A percentile compares a stretch with the other conserved stretches of the same genome.
These are phyloP conservation scores for Scaptomyza polygonia DNA, from an alignment of 2,888 invertebrate genomes.

Conservation along the genomic window DNA sequence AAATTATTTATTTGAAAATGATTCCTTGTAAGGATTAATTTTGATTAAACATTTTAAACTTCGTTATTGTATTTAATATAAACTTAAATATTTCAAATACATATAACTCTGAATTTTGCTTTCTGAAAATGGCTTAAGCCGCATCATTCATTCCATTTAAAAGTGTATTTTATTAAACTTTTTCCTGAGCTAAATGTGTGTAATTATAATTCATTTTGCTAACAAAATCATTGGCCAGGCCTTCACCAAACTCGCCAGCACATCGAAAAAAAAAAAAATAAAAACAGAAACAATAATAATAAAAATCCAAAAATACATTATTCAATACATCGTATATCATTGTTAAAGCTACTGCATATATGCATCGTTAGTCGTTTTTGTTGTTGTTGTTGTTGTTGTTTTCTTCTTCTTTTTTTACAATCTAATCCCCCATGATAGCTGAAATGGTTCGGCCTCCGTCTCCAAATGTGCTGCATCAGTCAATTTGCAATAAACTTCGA, in stretches of 20 bases:
- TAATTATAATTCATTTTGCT: constrained; percentile 61
- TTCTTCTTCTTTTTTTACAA: constrained; percentile 4
- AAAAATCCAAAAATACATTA: constrained; percentile 65
- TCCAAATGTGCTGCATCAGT: constrained; percentile 27
- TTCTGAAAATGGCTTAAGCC: not conserved
- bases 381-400: too few relatives aligned
- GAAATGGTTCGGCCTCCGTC: constrained; percentile 19
- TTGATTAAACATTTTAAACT: too few relatives aligned
- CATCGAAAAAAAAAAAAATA: not conserved
- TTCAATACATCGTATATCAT: constrained; percentile 55
- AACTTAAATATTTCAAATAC: too few relatives aligned
- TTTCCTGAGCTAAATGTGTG: not conserved
- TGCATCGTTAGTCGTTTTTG: constrained; percentile 62
- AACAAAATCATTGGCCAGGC: constrained; percentile 59
- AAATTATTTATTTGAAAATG: too few relatives aligned
- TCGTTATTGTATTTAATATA: too few relatives aligned
- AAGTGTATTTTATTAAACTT: not conserved
- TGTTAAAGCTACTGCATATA: constrained; percentile 37
- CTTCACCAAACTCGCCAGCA: constrained; percentile 8
- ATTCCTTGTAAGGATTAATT: too few relatives aligned
- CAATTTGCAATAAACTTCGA: constrained; percentile 50
- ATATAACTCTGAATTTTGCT: too few relatives aligned
- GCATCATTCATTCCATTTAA: not conserved
- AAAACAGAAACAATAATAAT: not conserved
- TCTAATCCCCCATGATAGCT: constrained; percentile 14